A percentile compares a stretch with the other conserved stretches of the same genome.
phyloP scores from a whole-genome alignment of 2,113 vertebrate genomes.

The Himantopus leucocephalus region DNA sequence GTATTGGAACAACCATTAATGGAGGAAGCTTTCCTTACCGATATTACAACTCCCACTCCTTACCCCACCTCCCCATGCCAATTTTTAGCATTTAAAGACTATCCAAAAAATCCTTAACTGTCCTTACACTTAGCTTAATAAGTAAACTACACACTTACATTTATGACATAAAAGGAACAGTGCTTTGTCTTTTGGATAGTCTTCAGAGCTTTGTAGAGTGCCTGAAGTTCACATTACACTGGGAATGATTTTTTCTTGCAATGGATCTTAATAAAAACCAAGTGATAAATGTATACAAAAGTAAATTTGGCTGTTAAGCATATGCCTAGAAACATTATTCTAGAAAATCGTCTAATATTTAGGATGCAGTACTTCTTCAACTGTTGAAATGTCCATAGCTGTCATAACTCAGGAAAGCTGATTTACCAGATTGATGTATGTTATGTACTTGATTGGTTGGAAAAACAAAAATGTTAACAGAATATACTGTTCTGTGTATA shows the following conservation, averaged over 20 bases:
- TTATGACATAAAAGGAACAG: background rate
- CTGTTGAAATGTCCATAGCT: background rate
- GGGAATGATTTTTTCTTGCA: background rate
- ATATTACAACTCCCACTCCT: background rate
- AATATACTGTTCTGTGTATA: background rate
- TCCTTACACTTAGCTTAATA: background rate
- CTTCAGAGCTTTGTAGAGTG: background rate
- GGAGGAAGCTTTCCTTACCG: background rate
- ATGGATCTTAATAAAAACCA: background rate
- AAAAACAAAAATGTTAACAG: background rate
- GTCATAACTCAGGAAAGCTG: background rate
- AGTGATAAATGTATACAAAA: background rate
- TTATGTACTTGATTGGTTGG: background rate
- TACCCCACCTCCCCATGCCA: background rate
- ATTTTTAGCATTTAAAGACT: background rate
- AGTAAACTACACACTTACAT: background rate
- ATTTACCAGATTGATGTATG: background rate
- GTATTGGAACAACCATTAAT: background rate
- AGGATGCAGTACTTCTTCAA: background rate
- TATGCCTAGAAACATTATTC: background rate
- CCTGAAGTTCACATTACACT: background rate
- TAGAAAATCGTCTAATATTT: background rate
- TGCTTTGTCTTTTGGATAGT: background rate
- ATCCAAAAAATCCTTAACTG: background rate
- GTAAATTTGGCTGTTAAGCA: background rate